Evolutionary conservation across 2,888 invertebrate species (phyloP), one percentile per base, ranked within the genome.

Genomic region (Pediacus dermestoides): DNA sequence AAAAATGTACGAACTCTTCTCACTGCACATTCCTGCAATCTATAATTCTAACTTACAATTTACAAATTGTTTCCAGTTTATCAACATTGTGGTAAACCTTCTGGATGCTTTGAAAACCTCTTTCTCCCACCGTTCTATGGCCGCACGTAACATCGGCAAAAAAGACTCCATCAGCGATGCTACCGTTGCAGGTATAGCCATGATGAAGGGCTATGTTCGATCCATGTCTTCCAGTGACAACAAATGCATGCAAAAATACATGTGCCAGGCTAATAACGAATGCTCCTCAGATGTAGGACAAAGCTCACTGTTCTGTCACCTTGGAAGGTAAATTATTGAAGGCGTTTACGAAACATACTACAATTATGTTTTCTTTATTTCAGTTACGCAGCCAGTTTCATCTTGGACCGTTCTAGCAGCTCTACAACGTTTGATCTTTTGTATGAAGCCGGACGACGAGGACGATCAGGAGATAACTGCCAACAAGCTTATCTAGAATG

Each of bases 81-180:
- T 92, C 74, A 88, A 86, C 76, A 88, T 92, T 73, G 87, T 91
- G 36, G 84, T 91, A 63, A 89, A 89, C 68, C 81, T 93, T 27
- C 72, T 93, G 74, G 92, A 93, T 62, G 91, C 92, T 39, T 72
- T 93, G 64, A 91, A 91, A 73, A 90, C 90, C 15, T 91, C 91
- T 21, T 90, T 93, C 76, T 90, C 91, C 16, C 91, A 92, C 70
- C 82, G 92, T 57, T 90, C 91, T 10, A 70, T 91, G 58, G 77
- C 84, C 7, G 90, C 92, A 18, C 80, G 91, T 41, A 88, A 87
- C 34, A 73, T 90, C 59, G 91, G 92, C 54, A 84, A 81, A 66
- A 86, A 87, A 60, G 91, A 91, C 68, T 84, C 88, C n/a, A 77
- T 91, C 50, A 89, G 90, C 56, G 92, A 93, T 64, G 91, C 91